Evolutionary conservation across 2,888 invertebrate species (phyloP).

Genomic region (Drosophila suboccidentalis): DNA sequence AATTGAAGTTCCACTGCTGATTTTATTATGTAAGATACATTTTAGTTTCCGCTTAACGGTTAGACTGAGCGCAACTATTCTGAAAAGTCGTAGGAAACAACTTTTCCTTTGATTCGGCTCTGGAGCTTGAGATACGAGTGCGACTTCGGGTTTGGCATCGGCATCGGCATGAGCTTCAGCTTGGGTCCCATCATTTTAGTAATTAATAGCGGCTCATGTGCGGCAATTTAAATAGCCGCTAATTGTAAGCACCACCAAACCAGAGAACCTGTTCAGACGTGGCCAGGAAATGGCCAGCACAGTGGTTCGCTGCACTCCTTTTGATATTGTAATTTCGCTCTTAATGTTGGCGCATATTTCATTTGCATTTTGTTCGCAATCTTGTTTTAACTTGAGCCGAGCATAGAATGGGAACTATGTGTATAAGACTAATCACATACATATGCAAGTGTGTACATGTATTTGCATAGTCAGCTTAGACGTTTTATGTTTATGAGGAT

Average conservation of each 20-base stretch:
- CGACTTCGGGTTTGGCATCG: constrained; percentile 11
- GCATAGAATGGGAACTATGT: constrained; percentile 6
- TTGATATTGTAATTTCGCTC: constrained; percentile 64
- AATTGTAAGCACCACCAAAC: constrained; percentile 67
- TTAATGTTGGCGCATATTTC: constrained; percentile 65
- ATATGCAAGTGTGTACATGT: constrained; percentile 7
- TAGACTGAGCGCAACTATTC: constrained; percentile 29
- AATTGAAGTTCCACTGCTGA: constrained; percentile 13
- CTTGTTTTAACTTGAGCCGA: constrained; percentile 31
- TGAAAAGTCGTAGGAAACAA: constrained; percentile 53
- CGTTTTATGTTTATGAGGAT: constrained; percentile 12
- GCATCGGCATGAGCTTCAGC: neutral
- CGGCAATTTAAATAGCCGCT: constrained; percentile 73
- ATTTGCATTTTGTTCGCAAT: constrained; percentile 62
- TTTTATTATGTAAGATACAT: constrained; percentile 44
- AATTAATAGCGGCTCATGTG: constrained; percentile 73
- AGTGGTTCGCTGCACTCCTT: constrained; percentile 57
- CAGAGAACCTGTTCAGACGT: constrained; percentile 53
- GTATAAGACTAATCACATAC: constrained; percentile 11
- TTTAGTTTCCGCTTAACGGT: constrained; percentile 68
- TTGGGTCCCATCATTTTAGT: constrained; percentile 59
- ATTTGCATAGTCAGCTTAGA: constrained; percentile 16
- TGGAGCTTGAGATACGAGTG: constrained; percentile 17
- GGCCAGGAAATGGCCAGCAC: constrained; percentile 64
- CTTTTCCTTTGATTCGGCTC: constrained; percentile 57